phyloP scores from a whole-genome alignment of 2,888 invertebrate species.

The Deladenus siricidicola region DNA sequence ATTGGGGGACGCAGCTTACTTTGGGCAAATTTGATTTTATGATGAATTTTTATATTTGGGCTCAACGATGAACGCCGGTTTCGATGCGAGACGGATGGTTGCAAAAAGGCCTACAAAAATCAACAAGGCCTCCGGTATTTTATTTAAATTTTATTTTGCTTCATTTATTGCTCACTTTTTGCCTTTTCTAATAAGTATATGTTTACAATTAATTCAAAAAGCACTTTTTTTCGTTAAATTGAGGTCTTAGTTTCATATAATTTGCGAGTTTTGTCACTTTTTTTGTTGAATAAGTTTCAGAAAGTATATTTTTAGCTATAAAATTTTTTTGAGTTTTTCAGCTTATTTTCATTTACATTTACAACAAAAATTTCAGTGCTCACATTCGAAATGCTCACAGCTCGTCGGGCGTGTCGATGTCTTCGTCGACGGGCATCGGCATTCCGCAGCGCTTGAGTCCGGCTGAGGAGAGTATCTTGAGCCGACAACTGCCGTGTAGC shows the following conservation, averaged over 20 bases:
- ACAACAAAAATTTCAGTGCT: background rate
- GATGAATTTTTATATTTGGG: constrained; percentile 21
- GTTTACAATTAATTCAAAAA: too few relatives aligned
- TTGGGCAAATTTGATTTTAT: too few relatives aligned
- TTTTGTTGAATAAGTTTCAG: too few relatives aligned
- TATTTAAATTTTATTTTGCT: constrained; percentile 2
- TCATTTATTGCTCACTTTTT: background rate
- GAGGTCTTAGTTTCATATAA: too few relatives aligned
- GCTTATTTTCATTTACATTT: background rate
- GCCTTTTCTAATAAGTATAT: background rate
- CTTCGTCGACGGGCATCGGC: background rate
- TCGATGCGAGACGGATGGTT: constrained; percentile 18
- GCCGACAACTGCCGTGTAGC: constrained; percentile 4
- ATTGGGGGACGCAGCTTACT: too few relatives aligned
- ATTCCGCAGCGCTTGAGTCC: constrained; percentile 2
- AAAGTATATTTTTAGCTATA: too few relatives aligned
- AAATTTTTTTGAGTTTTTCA: background rate
- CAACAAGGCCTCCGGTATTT: constrained; percentile 14
- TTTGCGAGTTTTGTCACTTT: too few relatives aligned
- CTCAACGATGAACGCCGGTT: constrained; percentile 13
- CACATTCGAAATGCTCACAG: constrained; percentile 1
- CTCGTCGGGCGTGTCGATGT: background rate
- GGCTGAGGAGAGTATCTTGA: constrained; percentile 3
- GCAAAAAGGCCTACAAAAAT: constrained; percentile 20
- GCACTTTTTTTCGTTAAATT: too few relatives aligned